phyloP scores from a whole-genome alignment of 2,797 vertebrate species.

The Champsocephalus esox region DNA sequence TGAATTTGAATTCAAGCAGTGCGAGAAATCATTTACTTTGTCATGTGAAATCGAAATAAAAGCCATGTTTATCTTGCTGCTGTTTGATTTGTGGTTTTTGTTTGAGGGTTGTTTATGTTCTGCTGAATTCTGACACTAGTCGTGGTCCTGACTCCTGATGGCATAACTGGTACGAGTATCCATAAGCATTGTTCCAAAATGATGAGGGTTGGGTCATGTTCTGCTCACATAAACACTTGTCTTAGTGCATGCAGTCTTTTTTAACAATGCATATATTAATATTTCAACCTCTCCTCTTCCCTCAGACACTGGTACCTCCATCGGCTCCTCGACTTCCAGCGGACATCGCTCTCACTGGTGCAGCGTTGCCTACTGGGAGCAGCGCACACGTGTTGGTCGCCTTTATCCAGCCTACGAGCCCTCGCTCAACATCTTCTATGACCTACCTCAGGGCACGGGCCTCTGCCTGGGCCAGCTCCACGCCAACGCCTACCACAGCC shows the following conservation, averaged over 20 bases:
- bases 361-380: slow-evolving; percentile 98
- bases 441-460: slow-evolving; percentile 99
- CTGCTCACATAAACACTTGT: neutral
- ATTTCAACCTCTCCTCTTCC: slow-evolving; percentile 25
- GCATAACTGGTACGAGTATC: neutral
- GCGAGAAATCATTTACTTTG: neutral
- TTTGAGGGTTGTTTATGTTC: neutral
- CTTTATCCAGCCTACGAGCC: slow-evolving; percentile 95
- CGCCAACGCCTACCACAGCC: slow-evolving; percentile 75
- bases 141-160: neutral
- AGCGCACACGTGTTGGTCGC: slow-evolving; percentile 95
- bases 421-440: slow-evolving; percentile 98
- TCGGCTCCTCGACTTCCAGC: slow-evolving; percentile 84
- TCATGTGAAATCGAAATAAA: neutral
- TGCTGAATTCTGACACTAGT: neutral
- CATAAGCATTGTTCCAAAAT: neutral
- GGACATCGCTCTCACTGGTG: slow-evolving; percentile 93
- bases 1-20: neutral
- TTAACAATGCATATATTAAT: slow-evolving; percentile 24
- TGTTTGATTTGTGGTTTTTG: neutral
- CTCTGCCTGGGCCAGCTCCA: slow-evolving; percentile 97
- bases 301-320: slow-evolving; percentile 93
- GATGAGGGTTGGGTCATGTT: neutral
- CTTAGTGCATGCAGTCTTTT: neutral
- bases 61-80: neutral